These are phyloP conservation scores for Colletes collaris DNA, from an alignment of 2,888 invertebrate species.

Conservation along the genomic window DNA sequence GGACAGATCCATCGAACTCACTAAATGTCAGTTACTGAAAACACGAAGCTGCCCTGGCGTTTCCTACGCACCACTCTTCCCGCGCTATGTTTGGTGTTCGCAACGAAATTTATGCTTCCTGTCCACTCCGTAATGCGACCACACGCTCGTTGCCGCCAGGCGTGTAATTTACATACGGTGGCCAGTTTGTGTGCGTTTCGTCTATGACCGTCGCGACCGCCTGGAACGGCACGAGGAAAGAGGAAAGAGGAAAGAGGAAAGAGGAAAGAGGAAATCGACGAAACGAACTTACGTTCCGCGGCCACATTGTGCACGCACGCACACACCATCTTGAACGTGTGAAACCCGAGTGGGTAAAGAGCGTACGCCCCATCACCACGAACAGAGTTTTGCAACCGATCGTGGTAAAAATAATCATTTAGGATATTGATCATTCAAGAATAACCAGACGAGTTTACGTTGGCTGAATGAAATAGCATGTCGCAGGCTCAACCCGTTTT, in stretches of 20 bases:
- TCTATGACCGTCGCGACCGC: conserved; percentile 40
- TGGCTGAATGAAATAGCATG: too few relatives aligned
- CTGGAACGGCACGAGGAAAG: conserved; percentile 17
- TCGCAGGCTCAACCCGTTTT: conserved; percentile 18
- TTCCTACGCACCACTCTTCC: conserved; percentile 52
- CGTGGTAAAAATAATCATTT: too few relatives aligned
- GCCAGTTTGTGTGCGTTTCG: conserved; percentile 37
- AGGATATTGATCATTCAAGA: too few relatives aligned
- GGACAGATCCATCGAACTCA: too few relatives aligned
- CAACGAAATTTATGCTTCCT: conserved; percentile 81
- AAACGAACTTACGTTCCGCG: conserved; percentile 47
- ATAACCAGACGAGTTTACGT: too few relatives aligned
- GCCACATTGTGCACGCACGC: conserved; percentile 11
- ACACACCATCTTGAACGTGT: conserved; percentile 37
- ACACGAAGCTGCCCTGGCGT: conserved; percentile 18
- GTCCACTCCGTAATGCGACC: conserved; percentile 69
- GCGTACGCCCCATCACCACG: too few relatives aligned
- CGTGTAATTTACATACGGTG: conserved; percentile 48
- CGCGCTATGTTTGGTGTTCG: conserved; percentile 77
- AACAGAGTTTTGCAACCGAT: too few relatives aligned
- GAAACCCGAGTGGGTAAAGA: neutral
- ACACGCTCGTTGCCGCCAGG: conserved; percentile 38
- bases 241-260: conserved; percentile 46
- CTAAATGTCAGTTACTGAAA: too few relatives aligned
- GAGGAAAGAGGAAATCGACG: conserved; percentile 46